A percentile compares a stretch with the other conserved stretches of the same genome.
phyloP scores from a whole-genome alignment of 2,797 vertebrate species.

The Martes flavigula region DNA sequence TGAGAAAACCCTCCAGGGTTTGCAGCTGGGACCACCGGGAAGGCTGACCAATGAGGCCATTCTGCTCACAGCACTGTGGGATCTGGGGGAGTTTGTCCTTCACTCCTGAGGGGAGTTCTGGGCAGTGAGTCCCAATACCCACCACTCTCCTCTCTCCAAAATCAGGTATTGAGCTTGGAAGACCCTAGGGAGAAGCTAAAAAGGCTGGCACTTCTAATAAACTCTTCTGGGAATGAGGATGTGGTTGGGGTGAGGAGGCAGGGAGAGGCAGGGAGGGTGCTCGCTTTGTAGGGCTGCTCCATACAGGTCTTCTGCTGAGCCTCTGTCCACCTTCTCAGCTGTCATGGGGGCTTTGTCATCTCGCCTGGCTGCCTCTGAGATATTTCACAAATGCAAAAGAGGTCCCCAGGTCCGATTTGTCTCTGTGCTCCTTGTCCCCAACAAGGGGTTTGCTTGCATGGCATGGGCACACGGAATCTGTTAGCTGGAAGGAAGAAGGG shows the following conservation, averaged over 20 bases:
- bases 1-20: fast-evolving
- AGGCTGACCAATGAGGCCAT: not conserved
- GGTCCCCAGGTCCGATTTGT: not conserved
- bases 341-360: not conserved
- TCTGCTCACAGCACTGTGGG: not conserved
- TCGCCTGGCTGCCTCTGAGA: not conserved
- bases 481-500: not conserved
- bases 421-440: not conserved
- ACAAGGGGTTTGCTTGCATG: not conserved
- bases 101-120: not conserved
- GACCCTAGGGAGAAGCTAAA: not conserved
- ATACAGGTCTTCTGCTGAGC: not conserved
- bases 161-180: not conserved
- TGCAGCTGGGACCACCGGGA: not conserved
- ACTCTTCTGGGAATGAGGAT: not conserved
- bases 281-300: not conserved
- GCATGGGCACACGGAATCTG: not conserved
- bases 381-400: not conserved
- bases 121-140: fast-evolving
- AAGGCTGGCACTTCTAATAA: not conserved
- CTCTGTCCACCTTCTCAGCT: not conserved
- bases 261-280: not conserved
- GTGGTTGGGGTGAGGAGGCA: not conserved
- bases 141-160: not conserved
- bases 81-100: not conserved